phyloP scores from a whole-genome alignment of 2,888 invertebrate species.

The Deilephila elpenor region DNA sequence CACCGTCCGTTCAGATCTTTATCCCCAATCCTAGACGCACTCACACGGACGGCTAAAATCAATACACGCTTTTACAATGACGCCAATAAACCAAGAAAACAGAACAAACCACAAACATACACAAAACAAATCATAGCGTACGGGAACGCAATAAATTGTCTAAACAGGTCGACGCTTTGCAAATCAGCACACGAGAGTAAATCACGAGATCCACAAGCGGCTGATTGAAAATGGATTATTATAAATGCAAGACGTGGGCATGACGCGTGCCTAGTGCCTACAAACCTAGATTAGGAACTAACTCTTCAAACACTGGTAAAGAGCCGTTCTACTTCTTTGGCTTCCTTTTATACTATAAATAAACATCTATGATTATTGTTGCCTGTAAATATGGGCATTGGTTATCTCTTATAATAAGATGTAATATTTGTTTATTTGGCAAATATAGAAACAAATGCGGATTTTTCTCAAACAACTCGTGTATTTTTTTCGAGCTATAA shows the following conservation, averaged over 20 bases:
- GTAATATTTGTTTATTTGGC: no score
- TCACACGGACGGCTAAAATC: no score
- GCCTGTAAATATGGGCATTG: no score
- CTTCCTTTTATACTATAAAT: no score
- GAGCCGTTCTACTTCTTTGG: neutral
- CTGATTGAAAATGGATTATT: constrained; percentile 8
- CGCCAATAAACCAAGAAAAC: neutral
- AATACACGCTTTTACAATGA: neutral
- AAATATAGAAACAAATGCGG: no score
- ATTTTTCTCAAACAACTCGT: no score
- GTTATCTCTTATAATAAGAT: no score
- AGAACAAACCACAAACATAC: neutral
- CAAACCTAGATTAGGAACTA: neutral
- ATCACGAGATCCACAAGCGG: constrained; percentile 4
- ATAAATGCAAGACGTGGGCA: neutral
- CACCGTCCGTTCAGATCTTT: no score
- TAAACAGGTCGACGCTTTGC: constrained; percentile 23
- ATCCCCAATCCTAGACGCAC: neutral
- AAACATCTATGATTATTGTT: no score
- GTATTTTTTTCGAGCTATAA: no score
- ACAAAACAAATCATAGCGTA: neutral
- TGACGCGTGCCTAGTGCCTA: neutral
- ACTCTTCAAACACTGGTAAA: neutral
- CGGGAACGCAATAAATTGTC: constrained; percentile 9
- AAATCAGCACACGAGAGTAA: constrained; percentile 13